Conservation (phyloP, 2,888 invertebrate genomes). For the Sarcophaga carnaria region DNA sequence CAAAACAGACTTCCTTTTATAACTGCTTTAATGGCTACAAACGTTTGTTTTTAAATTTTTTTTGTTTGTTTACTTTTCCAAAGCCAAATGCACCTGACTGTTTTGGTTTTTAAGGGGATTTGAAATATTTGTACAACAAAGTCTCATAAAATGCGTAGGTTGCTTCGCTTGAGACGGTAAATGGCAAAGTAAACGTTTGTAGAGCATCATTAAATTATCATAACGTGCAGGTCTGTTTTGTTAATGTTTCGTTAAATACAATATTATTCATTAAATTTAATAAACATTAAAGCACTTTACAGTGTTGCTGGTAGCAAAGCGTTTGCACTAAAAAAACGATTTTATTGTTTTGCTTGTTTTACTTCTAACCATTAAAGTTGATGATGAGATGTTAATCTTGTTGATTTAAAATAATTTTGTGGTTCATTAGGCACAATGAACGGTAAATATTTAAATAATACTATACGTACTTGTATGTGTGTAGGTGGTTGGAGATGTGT, state of each 20-base stretch:
- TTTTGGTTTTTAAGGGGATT: not conserved
- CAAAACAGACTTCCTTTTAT: constrained; percentile 57
- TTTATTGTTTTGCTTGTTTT: constrained; percentile 2
- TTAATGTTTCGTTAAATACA: constrained; percentile 54
- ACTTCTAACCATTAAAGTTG: constrained; percentile 20
- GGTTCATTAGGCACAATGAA: constrained; percentile 12
- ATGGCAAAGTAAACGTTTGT: constrained; percentile 6
- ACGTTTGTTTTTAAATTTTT: not conserved
- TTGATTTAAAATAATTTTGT: constrained; percentile 59
- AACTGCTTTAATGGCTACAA: not conserved
- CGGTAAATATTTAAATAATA: constrained; percentile 1
- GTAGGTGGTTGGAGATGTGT: constrained; percentile 44
- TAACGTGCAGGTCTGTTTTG: constrained; percentile 37
- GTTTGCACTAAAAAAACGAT: constrained; percentile 48
- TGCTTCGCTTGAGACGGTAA: not conserved
- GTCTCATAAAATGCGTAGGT: constrained; percentile 53
- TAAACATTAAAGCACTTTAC: constrained; percentile 41
- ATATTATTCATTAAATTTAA: constrained; percentile 57
- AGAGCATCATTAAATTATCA: constrained; percentile 41
- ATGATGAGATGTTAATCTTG: constrained; percentile 56
- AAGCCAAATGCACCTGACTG: constrained; percentile 50
- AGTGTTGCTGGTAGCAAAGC: not conserved
- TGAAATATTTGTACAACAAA: not conserved
- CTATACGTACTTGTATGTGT: not conserved
- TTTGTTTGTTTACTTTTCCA: not conserved